Conservation (phyloP, 2,113 vertebrate genomes). For the Notiomystis cincta region DNA sequence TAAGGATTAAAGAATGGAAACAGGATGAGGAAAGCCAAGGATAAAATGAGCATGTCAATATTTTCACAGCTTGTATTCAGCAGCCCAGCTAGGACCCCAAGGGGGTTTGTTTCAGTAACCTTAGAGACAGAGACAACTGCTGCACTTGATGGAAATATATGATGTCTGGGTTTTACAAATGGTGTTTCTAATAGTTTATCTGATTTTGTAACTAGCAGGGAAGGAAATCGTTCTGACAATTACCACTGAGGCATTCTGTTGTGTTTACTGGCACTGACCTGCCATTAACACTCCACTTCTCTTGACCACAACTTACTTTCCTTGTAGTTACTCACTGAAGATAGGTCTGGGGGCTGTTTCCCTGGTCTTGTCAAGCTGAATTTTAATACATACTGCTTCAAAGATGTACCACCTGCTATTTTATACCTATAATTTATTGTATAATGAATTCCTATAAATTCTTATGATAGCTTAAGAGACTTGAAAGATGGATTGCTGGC, state of each 20-base stretch:
- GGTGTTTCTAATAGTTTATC: not conserved
- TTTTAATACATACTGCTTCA: slow-evolving; percentile 14
- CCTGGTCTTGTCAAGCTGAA: slow-evolving; percentile 11
- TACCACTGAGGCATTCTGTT: not conserved
- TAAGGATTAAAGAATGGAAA: not conserved
- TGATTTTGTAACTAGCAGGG: not conserved
- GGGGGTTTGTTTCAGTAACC: not conserved
- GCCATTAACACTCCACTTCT: slow-evolving; percentile 35
- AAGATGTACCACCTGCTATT: slow-evolving; percentile 50
- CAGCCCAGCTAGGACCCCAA: not conserved
- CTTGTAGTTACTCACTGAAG: not conserved
- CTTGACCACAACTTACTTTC: not conserved
- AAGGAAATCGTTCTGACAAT: slow-evolving; percentile 25
- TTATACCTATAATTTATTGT: slow-evolving; percentile 46
- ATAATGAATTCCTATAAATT: slow-evolving; percentile 10
- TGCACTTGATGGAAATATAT: not conserved
- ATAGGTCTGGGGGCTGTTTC: slow-evolving; percentile 8
- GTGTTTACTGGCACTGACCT: not conserved
- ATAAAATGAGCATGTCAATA: not conserved
- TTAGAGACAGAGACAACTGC: not conserved
- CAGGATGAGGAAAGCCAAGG: not conserved
- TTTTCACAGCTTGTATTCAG: slow-evolving; percentile 19
- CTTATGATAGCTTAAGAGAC: not conserved
- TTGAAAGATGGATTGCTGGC: not conserved
- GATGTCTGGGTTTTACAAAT: slow-evolving; percentile 5